These are phyloP conservation scores for Dicyrtoma fusca DNA, from an alignment of 2,888 invertebrate species.

Conservation along the genomic window DNA sequence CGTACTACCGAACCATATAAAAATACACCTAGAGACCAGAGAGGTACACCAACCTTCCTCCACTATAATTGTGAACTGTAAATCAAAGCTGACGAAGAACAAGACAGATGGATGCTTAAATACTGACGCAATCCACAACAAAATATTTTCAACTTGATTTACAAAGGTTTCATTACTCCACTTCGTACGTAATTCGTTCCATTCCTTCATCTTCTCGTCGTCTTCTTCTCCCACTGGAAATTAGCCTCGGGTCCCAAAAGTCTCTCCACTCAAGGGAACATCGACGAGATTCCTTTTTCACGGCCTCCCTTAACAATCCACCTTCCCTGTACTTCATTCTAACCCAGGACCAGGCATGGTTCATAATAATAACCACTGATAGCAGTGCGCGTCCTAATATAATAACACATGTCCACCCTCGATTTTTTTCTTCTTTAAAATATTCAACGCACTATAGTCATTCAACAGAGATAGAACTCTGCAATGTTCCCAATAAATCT, in stretches of 20 bases:
- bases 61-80: slow-evolving; percentile 29
- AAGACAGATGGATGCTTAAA: slow-evolving; percentile 32
- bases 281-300: slow-evolving; percentile 19
- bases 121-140: slow-evolving; percentile 28
- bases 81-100: slow-evolving; percentile 31
- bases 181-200: slow-evolving; percentile 4
- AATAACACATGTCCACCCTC: slow-evolving; percentile 22
- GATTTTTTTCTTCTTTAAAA: too few relatives aligned
- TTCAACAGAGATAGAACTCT: too few relatives aligned
- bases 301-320: not conserved
- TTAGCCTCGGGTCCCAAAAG: slow-evolving; percentile 17
- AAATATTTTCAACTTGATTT: slow-evolving; percentile 22
- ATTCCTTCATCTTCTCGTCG: not conserved
- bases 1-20: too few relatives aligned
- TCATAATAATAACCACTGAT: slow-evolving; percentile 31
- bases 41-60: not conserved
- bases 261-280: slow-evolving; percentile 21
- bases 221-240: slow-evolving; percentile 22
- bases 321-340: slow-evolving; percentile 7
- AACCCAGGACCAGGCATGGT: slow-evolving; percentile 14
- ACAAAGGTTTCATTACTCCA: slow-evolving; percentile 30
- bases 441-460: too few relatives aligned
- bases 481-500: too few relatives aligned
- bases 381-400: slow-evolving; percentile 16
- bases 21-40: too few relatives aligned